Conservation (phyloP, 1,140 invertebrate genomes). For the Pachypeltis micranthus region DNA sequence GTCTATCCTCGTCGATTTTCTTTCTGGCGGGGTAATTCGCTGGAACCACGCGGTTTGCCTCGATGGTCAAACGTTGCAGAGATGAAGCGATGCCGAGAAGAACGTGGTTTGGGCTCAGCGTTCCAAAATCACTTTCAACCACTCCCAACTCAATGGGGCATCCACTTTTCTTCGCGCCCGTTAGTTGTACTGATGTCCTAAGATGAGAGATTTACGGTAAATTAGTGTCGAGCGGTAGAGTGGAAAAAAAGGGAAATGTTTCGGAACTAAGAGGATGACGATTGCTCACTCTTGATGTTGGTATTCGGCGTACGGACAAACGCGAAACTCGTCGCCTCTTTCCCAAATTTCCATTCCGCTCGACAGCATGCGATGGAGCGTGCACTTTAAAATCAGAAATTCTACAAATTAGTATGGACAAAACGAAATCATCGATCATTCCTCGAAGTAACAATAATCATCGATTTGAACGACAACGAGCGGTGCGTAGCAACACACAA, state of each 20-base stretch:
- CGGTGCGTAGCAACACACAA: too few relatives aligned
- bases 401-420: too few relatives aligned
- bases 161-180: constrained; percentile 31
- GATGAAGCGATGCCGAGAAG: constrained; percentile 59
- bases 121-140: constrained; percentile 41
- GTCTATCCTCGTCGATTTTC: background rate
- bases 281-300: background rate
- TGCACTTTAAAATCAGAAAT: constrained; percentile 51
- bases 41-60: background rate
- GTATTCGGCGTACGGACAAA: constrained; percentile 19
- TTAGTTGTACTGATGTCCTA: background rate
- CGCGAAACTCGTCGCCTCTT: constrained; percentile 47
- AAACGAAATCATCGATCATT: too few relatives aligned
- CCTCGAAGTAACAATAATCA: too few relatives aligned
- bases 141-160: constrained; percentile 49
- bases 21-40: background rate
- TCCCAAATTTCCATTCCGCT: constrained; percentile 47
- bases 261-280: too few relatives aligned
- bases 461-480: too few relatives aligned
- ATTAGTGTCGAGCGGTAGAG: background rate
- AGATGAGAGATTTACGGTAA: background rate
- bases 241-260: too few relatives aligned
- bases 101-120: constrained; percentile 48
- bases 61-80: constrained; percentile 41
- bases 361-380: constrained; percentile 62